Conservation (phyloP, 2,797 vertebrate genomes). For the Kryptolebias ocellatus region DNA sequence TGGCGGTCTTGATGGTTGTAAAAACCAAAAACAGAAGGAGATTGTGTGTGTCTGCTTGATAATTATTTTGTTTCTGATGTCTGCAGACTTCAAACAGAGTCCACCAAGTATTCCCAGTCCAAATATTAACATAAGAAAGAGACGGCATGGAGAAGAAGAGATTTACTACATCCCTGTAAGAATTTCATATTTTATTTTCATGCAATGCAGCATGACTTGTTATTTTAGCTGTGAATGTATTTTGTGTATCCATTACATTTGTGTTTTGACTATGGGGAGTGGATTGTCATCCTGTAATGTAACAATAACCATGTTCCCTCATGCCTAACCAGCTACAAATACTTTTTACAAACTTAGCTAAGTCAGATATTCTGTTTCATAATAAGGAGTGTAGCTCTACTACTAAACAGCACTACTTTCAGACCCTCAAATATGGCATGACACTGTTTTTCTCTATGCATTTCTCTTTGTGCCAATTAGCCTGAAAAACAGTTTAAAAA, state of each 20-base stretch:
- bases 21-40: background rate
- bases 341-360: no score
- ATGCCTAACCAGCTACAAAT: no score
- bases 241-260: no score
- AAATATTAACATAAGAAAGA: slow-evolving; percentile 87
- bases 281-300: no score
- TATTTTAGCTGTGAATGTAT: no score
- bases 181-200: background rate
- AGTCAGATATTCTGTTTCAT: background rate
- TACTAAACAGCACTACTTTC: background rate
- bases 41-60: slow-evolving; percentile 1
- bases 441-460: no score
- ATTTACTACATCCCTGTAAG: slow-evolving; percentile 95
- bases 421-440: no score
- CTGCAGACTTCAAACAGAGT: slow-evolving; percentile 94
- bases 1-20: background rate
- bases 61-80: slow-evolving; percentile 25
- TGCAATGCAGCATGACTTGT: no score
- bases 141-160: slow-evolving; percentile 94
- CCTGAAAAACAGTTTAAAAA: no score
- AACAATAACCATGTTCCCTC: no score
- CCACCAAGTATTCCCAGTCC: slow-evolving; percentile 87
- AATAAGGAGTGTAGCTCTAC: background rate
- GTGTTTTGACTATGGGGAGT: no score
- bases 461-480: no score